These are phyloP conservation scores for Xylocopa sonorina DNA, from an alignment of 1,140 invertebrate species.

Conservation along the genomic window DNA sequence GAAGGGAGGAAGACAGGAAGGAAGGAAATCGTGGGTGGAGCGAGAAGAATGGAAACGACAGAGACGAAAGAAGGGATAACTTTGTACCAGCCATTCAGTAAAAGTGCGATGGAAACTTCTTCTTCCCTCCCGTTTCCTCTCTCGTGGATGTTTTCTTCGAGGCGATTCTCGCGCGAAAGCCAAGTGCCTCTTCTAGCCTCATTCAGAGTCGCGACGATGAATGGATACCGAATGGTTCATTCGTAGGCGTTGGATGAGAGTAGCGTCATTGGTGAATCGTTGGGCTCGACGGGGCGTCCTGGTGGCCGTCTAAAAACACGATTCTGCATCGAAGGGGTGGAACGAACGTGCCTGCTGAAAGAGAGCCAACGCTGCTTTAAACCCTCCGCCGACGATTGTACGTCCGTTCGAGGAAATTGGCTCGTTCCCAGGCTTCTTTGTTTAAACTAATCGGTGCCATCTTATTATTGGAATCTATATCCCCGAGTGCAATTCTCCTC, in stretches of 20 bases:
- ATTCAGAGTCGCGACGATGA: slow-evolving; percentile 54
- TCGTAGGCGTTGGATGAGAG: slow-evolving; percentile 49
- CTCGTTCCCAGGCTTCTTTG: neutral
- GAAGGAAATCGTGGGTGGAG: neutral
- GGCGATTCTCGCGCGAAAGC: slow-evolving; percentile 35
- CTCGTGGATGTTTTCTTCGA: slow-evolving; percentile 37
- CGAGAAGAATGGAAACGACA: neutral
- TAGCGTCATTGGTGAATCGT: slow-evolving; percentile 32
- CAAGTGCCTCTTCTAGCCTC: slow-evolving; percentile 52
- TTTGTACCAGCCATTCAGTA: slow-evolving; percentile 19
- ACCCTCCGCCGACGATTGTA: no score
- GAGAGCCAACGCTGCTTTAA: neutral
- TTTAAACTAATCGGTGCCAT: neutral
- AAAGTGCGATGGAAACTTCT: slow-evolving; percentile 12
- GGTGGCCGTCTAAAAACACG: slow-evolving; percentile 25
- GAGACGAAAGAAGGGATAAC: slow-evolving; percentile 10
- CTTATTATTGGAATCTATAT: neutral
- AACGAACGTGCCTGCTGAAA: neutral
- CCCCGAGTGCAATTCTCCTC: no score
- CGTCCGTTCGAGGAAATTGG: neutral
- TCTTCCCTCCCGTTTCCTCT: neutral
- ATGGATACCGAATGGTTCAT: slow-evolving; percentile 43
- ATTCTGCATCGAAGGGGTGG: slow-evolving; percentile 5
- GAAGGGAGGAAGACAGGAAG: neutral
- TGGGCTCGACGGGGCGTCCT: slow-evolving; percentile 13